phyloP scores from a whole-genome alignment of 2,797 vertebrate genomes.

The Sylvia borin region DNA sequence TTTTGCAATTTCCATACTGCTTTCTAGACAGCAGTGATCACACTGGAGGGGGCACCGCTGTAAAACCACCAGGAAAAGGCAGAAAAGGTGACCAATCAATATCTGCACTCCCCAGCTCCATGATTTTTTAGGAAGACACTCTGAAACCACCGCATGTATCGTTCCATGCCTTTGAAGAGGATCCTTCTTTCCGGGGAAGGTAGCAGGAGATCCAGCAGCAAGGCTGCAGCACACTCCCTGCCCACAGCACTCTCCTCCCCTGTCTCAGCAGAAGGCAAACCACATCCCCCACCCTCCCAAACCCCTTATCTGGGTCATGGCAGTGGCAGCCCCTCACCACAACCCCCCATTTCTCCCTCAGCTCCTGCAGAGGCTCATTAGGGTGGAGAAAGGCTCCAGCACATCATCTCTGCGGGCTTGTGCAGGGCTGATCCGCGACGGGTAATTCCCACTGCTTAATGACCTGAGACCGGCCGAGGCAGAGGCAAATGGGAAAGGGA shows the following conservation, averaged over 20 bases:
- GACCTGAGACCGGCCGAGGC: conserved; percentile 38
- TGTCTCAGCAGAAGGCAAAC: background rate
- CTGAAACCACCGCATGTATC: background rate
- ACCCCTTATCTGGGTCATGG: conserved; percentile 49
- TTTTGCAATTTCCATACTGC: background rate
- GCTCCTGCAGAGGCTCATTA: conserved; percentile 43
- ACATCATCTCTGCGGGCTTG: conserved; percentile 5
- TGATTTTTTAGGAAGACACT: background rate
- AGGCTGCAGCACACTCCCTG: fast-evolving
- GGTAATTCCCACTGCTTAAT: conserved; percentile 70
- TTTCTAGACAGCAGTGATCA: background rate
- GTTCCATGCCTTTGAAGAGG: background rate
- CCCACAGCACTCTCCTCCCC: background rate
- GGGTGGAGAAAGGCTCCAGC: conserved; percentile 6
- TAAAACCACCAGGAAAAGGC: background rate
- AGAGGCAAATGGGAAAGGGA: conserved; percentile 21
- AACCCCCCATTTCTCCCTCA: background rate
- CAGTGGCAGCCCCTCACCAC: background rate
- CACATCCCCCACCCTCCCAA: background rate
- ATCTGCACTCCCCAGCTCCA: background rate
- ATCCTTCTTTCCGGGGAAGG: background rate
- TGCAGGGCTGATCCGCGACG: background rate
- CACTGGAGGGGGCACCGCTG: background rate
- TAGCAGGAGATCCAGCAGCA: background rate
- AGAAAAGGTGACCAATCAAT: background rate